These are phyloP conservation scores for Trochalopteron elliotii DNA, from an alignment of 2,113 vertebrate species.

Conservation along the genomic window DNA sequence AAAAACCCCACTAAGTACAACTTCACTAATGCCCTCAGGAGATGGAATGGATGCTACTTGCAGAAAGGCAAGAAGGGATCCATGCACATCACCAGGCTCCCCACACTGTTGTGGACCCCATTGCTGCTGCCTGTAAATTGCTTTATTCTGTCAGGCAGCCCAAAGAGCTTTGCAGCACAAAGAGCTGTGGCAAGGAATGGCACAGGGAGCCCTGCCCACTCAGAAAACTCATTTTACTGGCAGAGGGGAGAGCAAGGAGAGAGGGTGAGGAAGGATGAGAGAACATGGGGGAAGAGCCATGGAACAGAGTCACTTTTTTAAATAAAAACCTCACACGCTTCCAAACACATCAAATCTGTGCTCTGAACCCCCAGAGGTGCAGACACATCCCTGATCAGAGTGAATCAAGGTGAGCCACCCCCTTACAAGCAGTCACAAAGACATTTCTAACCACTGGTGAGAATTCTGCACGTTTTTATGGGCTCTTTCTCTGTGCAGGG, in stretches of 20 bases:
- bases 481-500: not conserved
- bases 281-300: not conserved
- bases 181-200: not conserved
- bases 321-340: not conserved
- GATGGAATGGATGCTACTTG: not conserved
- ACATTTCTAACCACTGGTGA: not conserved
- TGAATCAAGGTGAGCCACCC: not conserved
- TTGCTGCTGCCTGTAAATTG: not conserved
- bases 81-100: not conserved
- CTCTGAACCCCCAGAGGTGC: not conserved
- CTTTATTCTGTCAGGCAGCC: not conserved
- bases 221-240: not conserved
- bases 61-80: not conserved
- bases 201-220: not conserved
- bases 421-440: not conserved
- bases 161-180: not conserved
- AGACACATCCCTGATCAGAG: not conserved
- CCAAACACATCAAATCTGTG: not conserved
- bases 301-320: not conserved
- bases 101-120: fast-evolving
- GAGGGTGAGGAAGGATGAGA: not conserved
- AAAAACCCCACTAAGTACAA: not conserved
- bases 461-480: not conserved
- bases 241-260: not conserved
- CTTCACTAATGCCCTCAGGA: not conserved